Evolutionary conservation across 2,888 invertebrate genomes (phyloP), one percentile per base, ranked within the genome.

Genomic region (Drosophila testacea): DNA sequence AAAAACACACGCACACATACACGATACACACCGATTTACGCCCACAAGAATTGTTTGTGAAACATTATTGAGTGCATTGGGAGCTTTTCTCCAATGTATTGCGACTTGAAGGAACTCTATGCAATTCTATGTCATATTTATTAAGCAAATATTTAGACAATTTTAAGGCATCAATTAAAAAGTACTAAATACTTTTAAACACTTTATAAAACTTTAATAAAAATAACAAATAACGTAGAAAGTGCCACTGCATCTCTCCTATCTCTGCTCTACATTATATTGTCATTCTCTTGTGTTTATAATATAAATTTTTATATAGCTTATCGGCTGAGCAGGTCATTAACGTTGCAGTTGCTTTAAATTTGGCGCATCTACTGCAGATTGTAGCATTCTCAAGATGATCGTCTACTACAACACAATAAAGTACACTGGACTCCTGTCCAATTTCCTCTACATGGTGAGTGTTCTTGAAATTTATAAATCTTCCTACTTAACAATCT

Each of bases 381-480:
- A 65, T 61, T 70, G 39, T 44, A 61, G 55, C 72, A 73, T 64
- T 77, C 61, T 16, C 67, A 79, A 64, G 30, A 91, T 91, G 91
- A 85, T 87, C 62, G 79, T 74, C 70, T 81, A 79, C 67, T 86
- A 90, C 54, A 84, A 79, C 55, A 86, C 84, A 51, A 73, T 90
- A 7, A 91, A 90, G 66, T 89, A 84, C 71, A 82, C 87, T 42
- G 83, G 87, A 56, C 88, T 90, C 46, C 61, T 76, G 59, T 81
- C 88, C 73, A 91, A 91, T 77, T 63, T 85, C 22, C 60, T 89
- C 4, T 90, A 90, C 70, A 77, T 91, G 90, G 91, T 90, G 60
- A 84, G 84, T 59, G 9, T 6, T 22, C 11, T 3, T 13, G 1
- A 11, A 7, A n/a, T 6, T 30, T 13, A 6, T 52, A 39, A 16